Evolutionary conservation across 2,888 invertebrate species (phyloP).

Genomic region (Drosophila paranaensis): DNA sequence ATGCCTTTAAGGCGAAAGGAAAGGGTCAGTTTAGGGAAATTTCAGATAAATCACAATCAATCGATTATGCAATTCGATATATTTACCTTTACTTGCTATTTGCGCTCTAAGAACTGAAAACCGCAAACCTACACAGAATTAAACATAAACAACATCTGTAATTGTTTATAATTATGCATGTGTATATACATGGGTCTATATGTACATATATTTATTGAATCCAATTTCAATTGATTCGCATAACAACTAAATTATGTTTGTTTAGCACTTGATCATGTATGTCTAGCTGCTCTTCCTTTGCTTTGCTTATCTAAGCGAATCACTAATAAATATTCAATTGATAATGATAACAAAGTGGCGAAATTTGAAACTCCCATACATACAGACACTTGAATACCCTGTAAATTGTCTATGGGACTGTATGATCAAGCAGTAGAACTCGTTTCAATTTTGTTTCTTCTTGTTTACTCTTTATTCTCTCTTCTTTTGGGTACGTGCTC

Average conservation of each 20-base stretch:
- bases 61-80: not conserved
- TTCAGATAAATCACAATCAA: not conserved
- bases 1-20: not conserved
- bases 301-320: constrained; percentile 2
- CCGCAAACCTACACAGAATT: not conserved
- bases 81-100: not conserved
- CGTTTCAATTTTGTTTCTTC: not conserved
- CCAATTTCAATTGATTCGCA: not conserved
- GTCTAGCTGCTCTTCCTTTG: not conserved
- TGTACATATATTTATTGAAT: not conserved
- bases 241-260: constrained; percentile 4
- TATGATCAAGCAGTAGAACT: not conserved
- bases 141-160: not conserved
- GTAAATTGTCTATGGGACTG: too few species aligned
- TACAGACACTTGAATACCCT: not conserved
- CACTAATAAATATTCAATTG: not conserved
- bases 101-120: not conserved
- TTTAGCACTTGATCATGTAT: not conserved
- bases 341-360: not conserved
- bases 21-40: not conserved
- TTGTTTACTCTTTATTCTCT: not conserved
- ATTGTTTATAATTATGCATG: not conserved
- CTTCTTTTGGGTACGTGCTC: not conserved
- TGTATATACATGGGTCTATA: not conserved
- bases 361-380: too few species aligned